Evolutionary conservation across 2,797 vertebrate genomes (phyloP).

Genomic region (Diceros bicornis): DNA sequence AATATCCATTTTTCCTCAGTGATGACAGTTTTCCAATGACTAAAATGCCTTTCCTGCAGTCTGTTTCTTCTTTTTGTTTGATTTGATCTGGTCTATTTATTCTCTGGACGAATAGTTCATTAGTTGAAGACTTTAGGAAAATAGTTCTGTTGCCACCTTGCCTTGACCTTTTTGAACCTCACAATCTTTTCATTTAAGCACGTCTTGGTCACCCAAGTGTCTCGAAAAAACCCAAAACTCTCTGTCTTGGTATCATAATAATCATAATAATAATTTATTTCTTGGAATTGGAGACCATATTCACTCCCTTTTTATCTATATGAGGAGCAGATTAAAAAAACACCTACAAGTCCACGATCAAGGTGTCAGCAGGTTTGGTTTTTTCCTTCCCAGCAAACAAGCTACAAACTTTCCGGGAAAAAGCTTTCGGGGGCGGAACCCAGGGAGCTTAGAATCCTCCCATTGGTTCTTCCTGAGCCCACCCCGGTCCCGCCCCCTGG

Average conservation of each 20-base stretch:
- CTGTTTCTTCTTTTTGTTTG: neutral
- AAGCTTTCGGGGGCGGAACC: neutral
- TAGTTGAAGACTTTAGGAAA: slow-evolving; percentile 2
- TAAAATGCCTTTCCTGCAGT: neutral
- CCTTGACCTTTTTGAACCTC: neutral
- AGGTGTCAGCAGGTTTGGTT: neutral
- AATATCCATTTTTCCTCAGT: neutral
- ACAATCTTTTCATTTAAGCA: neutral
- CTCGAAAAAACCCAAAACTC: neutral
- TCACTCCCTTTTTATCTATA: neutral
- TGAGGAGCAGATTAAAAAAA: neutral
- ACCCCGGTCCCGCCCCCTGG: neutral
- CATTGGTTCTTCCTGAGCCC: slow-evolving; percentile 65
- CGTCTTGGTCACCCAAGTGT: neutral
- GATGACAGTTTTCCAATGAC: neutral
- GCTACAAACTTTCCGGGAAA: accelerated
- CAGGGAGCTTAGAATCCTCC: neutral
- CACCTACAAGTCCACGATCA: neutral
- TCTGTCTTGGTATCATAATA: neutral
- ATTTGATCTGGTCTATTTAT: neutral
- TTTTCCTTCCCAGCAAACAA: accelerated
- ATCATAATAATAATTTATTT: neutral
- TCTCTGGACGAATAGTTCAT: neutral
- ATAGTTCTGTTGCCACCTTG: neutral
- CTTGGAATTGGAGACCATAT: neutral